Evolutionary conservation across 1,140 invertebrate genomes (phyloP).

Genomic region (Megalopta genalis): DNA sequence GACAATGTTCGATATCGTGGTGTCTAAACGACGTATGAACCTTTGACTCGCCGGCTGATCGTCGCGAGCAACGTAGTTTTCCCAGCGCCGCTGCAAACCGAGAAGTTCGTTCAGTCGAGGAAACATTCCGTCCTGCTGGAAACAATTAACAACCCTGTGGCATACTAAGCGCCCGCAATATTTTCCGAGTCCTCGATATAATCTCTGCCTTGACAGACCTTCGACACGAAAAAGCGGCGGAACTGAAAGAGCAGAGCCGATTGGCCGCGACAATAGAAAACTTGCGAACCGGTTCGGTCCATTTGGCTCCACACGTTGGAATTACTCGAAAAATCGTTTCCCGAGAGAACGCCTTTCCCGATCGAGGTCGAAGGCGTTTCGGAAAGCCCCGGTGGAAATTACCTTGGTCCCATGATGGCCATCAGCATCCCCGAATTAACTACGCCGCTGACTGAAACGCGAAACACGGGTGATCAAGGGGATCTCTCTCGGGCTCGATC

Average conservation of each 20-base stretch:
- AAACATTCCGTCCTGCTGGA: neutral
- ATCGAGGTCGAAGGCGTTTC: neutral
- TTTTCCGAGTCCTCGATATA: slow-evolving; percentile 1
- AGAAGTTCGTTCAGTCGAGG: slow-evolving; percentile 19
- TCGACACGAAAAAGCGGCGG: too few species aligned
- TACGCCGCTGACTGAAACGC: slow-evolving; percentile 73
- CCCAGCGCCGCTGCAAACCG: slow-evolving; percentile 83
- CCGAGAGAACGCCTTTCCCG: too few species aligned
- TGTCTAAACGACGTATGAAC: slow-evolving; percentile 55
- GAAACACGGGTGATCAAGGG: slow-evolving; percentile 22
- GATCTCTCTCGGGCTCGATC: too few species aligned
- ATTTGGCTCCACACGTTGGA: neutral
- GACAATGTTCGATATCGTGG: neutral
- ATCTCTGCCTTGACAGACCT: neutral
- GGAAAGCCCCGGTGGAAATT: slow-evolving; percentile 28
- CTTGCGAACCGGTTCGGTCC: too few species aligned
- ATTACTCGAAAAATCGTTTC: neutral
- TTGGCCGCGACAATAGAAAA: too few species aligned
- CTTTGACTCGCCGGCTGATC: slow-evolving; percentile 84
- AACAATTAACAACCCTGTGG: slow-evolving; percentile 41
- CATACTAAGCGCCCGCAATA: slow-evolving; percentile 25
- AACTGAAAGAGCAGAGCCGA: too few species aligned
- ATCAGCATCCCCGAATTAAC: slow-evolving; percentile 73
- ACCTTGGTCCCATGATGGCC: slow-evolving; percentile 79
- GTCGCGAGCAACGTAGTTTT: slow-evolving; percentile 87